These are phyloP conservation scores for Diadophis punctatus DNA, from an alignment of 2,113 vertebrate genomes.

Conservation along the genomic window DNA sequence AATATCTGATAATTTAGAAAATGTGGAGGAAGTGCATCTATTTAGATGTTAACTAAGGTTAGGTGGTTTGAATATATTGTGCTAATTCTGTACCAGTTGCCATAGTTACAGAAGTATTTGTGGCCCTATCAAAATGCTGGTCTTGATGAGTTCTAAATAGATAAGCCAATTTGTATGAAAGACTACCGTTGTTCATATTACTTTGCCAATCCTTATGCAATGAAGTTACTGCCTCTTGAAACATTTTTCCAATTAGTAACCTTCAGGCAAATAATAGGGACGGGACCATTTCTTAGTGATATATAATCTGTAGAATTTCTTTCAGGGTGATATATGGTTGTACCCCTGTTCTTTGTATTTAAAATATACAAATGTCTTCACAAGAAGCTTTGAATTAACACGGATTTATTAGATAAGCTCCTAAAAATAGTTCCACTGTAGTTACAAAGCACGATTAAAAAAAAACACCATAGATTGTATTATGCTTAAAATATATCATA, in stretches of 20 bases:
- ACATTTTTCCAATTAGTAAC: not conserved
- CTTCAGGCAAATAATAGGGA: not conserved
- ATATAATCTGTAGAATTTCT: not conserved
- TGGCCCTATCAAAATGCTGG: not conserved
- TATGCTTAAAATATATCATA: no score
- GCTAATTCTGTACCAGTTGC: not conserved
- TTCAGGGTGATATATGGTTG: not conserved
- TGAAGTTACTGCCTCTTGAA: not conserved
- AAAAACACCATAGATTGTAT: no score
- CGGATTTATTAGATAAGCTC: not conserved
- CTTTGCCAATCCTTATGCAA: not conserved
- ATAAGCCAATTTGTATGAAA: not conserved
- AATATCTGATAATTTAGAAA: conserved; percentile 6
- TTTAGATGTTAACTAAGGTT: not conserved
- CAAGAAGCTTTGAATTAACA: not conserved
- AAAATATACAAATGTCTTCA: not conserved
- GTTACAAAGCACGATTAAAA: no score
- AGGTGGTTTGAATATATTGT: no score
- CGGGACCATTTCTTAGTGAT: not conserved
- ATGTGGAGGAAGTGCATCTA: not conserved
- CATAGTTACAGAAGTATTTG: not conserved
- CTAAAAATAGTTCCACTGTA: no score
- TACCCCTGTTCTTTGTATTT: not conserved
- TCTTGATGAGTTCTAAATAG: not conserved
- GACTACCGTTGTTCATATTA: no score